Evolutionary conservation across 2,113 vertebrate genomes (phyloP).

Genomic region (Cebidichthys violaceus): DNA sequence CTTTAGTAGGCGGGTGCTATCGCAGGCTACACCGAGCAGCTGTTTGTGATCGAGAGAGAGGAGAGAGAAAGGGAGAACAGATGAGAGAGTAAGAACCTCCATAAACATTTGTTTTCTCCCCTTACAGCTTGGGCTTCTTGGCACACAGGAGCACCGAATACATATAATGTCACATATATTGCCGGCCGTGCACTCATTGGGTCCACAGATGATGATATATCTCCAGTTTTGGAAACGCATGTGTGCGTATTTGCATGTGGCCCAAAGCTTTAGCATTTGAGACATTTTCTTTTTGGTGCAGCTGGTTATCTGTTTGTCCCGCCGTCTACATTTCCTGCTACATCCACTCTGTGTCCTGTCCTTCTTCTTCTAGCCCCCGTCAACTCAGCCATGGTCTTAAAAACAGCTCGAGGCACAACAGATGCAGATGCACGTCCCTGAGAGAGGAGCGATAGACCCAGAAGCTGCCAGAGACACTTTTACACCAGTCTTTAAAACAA

Average conservation of each 20-base stretch:
- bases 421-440: constrained; percentile 54
- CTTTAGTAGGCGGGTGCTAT: constrained; percentile 29
- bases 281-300: constrained; percentile 12
- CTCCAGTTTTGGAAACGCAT: background rate
- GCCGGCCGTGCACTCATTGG: background rate
- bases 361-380: constrained; percentile 25
- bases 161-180: background rate
- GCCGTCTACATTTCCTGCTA: constrained; percentile 10
- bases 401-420: constrained; percentile 66
- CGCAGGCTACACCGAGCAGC: constrained; percentile 58
- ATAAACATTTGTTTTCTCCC: constrained; percentile 33
- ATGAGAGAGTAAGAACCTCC: constrained; percentile 26
- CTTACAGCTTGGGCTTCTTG: constrained; percentile 8
- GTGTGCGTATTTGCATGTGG: background rate
- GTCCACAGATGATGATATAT: constrained; percentile 1
- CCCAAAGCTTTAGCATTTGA: background rate
- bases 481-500: constrained; percentile 70
- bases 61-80: constrained; percentile 21
- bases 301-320: constrained; percentile 17
- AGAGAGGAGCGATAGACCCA: constrained; percentile 29
- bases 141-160: constrained; percentile 7
- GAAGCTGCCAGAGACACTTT: constrained; percentile 56
- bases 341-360: constrained; percentile 1
- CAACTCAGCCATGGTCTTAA: constrained; percentile 47
- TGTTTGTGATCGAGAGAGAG: constrained; percentile 66